A percentile compares a stretch with the other conserved stretches of the same genome.
These are phyloP conservation scores for Octodon degus DNA, from an alignment of 2,113 vertebrate genomes.

Conservation along the genomic window DNA sequence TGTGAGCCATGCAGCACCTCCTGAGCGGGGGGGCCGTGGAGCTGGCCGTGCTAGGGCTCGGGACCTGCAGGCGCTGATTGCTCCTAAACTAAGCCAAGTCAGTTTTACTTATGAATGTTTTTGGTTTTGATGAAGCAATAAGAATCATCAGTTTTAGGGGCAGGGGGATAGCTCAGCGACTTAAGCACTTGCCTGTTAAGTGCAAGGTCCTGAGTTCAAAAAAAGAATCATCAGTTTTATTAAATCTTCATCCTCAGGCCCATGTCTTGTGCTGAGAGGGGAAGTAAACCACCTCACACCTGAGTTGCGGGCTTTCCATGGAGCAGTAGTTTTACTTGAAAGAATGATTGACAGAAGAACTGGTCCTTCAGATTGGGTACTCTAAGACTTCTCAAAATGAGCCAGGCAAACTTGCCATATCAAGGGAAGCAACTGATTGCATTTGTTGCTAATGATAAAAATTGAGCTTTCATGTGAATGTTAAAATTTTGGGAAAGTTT, in stretches of 20 bases:
- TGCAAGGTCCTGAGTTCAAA: too few species aligned
- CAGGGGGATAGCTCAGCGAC: too few species aligned
- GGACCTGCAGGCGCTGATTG: not conserved
- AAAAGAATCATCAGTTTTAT: not conserved
- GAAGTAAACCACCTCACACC: not conserved
- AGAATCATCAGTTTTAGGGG: not conserved
- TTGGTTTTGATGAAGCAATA: not conserved
- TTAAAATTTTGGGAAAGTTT: not conserved
- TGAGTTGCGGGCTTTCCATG: not conserved
- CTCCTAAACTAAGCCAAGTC: too few species aligned
- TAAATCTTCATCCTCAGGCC: not conserved
- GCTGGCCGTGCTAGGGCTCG: not conserved
- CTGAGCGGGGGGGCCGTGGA: not conserved
- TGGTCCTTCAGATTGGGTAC: not conserved
- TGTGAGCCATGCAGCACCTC: fast-evolving
- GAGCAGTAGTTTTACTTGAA: not conserved
- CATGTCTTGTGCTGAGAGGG: not conserved
- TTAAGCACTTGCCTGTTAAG: too few species aligned
- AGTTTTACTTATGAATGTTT: not conserved
- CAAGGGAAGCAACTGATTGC: not conserved
- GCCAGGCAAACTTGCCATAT: not conserved
- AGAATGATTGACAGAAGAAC: not conserved
- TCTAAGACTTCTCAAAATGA: not conserved
- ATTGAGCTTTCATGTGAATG: slow-evolving; percentile 20
- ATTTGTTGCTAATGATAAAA: slow-evolving; percentile 1